phyloP scores from a whole-genome alignment of 2,888 invertebrate species.

The Luffia ferchaultella region DNA sequence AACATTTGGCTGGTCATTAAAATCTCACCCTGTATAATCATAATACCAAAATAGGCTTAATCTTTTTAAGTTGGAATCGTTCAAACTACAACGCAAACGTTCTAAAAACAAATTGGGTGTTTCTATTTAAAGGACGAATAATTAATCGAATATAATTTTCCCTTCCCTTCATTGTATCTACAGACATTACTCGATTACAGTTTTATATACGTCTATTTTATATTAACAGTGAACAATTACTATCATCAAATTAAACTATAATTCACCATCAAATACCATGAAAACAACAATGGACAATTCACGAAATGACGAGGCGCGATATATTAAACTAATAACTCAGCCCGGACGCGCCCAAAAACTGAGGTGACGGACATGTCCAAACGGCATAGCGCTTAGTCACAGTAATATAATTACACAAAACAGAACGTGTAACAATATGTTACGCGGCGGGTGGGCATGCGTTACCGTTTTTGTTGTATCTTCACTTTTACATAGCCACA shows the following conservation, averaged over 20 bases:
- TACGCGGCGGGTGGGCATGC: background rate
- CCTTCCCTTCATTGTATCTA: no score
- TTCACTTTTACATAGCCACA: background rate
- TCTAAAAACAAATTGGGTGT: no score
- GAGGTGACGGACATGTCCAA: constrained; percentile 6
- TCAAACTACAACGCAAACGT: no score
- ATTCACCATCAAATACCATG: background rate
- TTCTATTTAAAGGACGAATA: no score
- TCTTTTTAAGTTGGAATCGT: no score
- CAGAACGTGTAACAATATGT: background rate
- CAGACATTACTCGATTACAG: no score
- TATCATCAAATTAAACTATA: background rate
- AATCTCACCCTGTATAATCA: no score
- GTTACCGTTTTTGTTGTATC: background rate
- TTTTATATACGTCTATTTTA: no score
- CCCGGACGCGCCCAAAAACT: constrained; percentile 17
- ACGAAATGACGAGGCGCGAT: constrained; percentile 33
- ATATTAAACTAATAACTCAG: constrained; percentile 46
- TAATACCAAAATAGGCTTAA: no score
- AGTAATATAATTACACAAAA: constrained; percentile 27
- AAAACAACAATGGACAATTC: background rate
- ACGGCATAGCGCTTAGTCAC: constrained; percentile 25
- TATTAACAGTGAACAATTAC: no score
- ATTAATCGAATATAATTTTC: no score
- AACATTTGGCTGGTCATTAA: no score